Percentiles rank a stretch among this genome's conserved stretches.
Conservation (phyloP, 2,888 invertebrate genomes). For the Cerceris ruficornis region DNA sequence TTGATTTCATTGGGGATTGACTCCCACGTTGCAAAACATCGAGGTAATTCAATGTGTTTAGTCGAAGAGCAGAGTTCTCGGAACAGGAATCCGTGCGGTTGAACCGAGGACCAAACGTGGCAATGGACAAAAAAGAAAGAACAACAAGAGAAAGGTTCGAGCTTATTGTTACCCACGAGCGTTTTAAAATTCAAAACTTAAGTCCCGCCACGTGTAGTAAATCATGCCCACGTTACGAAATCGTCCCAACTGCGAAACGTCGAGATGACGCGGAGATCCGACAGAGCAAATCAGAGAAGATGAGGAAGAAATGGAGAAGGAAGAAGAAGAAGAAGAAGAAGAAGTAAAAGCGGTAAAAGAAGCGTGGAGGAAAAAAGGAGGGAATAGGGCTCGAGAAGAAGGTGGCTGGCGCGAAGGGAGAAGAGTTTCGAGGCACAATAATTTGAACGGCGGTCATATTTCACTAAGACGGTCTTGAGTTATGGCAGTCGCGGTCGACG, state of each 20-base stretch:
- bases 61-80: constrained; percentile 25
- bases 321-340: constrained; percentile 13
- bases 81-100: constrained; percentile 19
- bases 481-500: constrained; percentile 77
- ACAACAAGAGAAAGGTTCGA: constrained; percentile 10
- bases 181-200: constrained; percentile 41
- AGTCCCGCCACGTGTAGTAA: constrained; percentile 71
- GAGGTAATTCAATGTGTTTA: too few relatives aligned
- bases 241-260: constrained; percentile 63
- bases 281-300: constrained; percentile 33
- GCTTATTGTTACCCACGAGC: constrained; percentile 7
- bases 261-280: constrained; percentile 59
- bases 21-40: too few relatives aligned
- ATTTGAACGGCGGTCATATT: constrained; percentile 80
- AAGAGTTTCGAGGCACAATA: constrained; percentile 66
- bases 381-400: constrained; percentile 6
- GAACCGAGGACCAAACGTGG: not conserved
- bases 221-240: constrained; percentile 74
- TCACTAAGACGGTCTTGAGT: constrained; percentile 77
- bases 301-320: not conserved
- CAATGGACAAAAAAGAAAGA: constrained; percentile 11
- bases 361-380: constrained; percentile 1
- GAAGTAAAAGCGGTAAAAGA: not conserved
- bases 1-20: too few relatives aligned
- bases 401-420: constrained; percentile 38